Conservation (phyloP, 2,888 invertebrate genomes). For the Eilema caniola region DNA sequence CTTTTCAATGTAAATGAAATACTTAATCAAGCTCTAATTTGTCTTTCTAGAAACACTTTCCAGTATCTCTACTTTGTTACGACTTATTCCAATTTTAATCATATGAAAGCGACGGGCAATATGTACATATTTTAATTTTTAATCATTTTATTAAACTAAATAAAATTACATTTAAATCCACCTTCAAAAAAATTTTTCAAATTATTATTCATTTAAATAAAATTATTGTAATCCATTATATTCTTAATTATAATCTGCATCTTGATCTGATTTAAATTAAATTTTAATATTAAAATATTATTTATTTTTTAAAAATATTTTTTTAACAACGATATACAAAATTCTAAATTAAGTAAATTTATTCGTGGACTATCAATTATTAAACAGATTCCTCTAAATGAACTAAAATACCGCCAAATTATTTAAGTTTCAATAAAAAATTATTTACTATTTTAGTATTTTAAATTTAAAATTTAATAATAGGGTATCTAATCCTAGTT, state of each 20-base stretch:
- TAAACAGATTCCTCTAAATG: too few species aligned
- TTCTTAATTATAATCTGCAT: too few species aligned
- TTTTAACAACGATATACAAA: too few species aligned
- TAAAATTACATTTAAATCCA: too few species aligned
- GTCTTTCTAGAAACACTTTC: conserved; percentile 90
- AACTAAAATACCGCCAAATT: too few species aligned
- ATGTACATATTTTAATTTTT: conserved; percentile 92
- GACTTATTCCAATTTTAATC: conserved; percentile 90
- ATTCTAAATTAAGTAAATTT: conserved; percentile 83
- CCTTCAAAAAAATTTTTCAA: too few species aligned
- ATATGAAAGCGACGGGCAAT: conserved; percentile 92
- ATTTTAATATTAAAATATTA: conserved; percentile 74
- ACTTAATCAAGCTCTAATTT: conserved; percentile 89
- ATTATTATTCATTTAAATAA: too few species aligned
- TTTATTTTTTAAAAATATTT: conserved; percentile 76
- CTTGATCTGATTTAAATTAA: conserved; percentile 90
- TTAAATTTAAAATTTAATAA: conserved; percentile 89
- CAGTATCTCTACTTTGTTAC: conserved; percentile 93
- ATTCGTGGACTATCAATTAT: conserved; percentile 89
- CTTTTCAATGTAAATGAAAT: too few species aligned
- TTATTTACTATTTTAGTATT: too few species aligned
- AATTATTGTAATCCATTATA: too few species aligned
- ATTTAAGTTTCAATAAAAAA: too few species aligned
- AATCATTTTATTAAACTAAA: too few species aligned
- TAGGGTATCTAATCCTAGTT: conserved; percentile 91